Evolutionary conservation across 2,888 invertebrate genomes (phyloP).

Genomic region (Himalopsyche japonica): DNA sequence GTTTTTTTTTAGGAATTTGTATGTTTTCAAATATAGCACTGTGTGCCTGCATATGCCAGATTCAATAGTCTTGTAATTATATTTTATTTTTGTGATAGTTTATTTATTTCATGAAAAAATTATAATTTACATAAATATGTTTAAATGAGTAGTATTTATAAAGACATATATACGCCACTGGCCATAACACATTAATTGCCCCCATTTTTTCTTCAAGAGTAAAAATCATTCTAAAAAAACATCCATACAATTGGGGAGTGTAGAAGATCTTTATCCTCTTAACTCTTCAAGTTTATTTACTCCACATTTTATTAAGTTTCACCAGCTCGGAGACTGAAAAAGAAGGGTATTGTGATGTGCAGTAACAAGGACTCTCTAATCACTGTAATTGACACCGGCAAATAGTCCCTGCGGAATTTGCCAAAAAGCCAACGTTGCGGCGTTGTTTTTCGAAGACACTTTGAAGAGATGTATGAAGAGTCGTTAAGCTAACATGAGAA

Average conservation of each 20-base stretch:
- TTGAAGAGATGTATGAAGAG: neutral
- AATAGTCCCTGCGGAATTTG: neutral
- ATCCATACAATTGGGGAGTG: neutral
- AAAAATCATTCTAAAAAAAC: conserved; percentile 24
- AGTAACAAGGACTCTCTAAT: conserved; percentile 18
- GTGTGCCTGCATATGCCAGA: too few species aligned
- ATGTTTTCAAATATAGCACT: too few species aligned
- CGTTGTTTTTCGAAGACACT: neutral
- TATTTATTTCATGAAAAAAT: too few species aligned
- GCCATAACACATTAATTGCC: conserved; percentile 17
- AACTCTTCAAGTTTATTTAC: conserved; percentile 28
- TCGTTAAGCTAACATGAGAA: neutral
- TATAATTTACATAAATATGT: too few species aligned
- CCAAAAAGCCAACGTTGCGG: neutral
- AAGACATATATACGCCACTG: neutral
- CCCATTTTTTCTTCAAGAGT: conserved; percentile 15
- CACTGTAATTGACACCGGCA: conserved; percentile 26
- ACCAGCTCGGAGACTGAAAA: neutral
- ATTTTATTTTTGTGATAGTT: too few species aligned
- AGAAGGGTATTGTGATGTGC: conserved; percentile 5
- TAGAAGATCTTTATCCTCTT: conserved; percentile 20
- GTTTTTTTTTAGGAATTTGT: too few species aligned
- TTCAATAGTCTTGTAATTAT: too few species aligned
- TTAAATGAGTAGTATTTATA: too few species aligned
- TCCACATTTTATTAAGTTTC: conserved; percentile 27